Conservation (phyloP, 2,797 vertebrate genomes). For the Danio choprae region DNA sequence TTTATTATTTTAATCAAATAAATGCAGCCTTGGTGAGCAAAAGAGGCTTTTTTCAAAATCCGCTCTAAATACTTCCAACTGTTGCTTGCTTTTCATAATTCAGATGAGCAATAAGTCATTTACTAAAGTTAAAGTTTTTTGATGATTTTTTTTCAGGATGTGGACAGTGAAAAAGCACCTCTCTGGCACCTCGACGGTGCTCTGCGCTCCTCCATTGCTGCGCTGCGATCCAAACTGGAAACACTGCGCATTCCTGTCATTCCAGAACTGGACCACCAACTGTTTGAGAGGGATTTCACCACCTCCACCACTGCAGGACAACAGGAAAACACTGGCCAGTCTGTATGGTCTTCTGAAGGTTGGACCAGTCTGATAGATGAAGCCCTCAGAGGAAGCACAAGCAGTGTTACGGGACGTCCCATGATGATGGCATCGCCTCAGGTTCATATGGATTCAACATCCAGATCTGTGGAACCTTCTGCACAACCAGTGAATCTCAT, state of each 20-base stretch:
- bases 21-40: not conserved
- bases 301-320: not conserved
- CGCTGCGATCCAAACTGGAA: conserved; percentile 76
- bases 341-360: not conserved
- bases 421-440: not conserved
- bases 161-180: conserved; percentile 60
- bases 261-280: conserved; percentile 61
- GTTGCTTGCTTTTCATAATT: not conserved
- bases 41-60: not conserved
- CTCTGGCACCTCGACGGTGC: conserved; percentile 76
- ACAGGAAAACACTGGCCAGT: not conserved
- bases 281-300: conserved; percentile 59
- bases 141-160: conserved; percentile 65
- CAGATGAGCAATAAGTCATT: not conserved
- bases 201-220: conserved; percentile 74
- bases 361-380: conserved; percentile 39
- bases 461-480: not conserved
- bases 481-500: not conserved
- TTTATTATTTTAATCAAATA: not conserved
- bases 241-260: conserved; percentile 68
- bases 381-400: conserved; percentile 3
- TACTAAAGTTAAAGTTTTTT: not conserved
- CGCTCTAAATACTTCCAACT: too few species aligned
- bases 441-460: not conserved
- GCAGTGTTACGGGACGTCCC: conserved; percentile 2